Conservation (phyloP, 1,140 invertebrate species). For the Leptinotarsa texana region DNA sequence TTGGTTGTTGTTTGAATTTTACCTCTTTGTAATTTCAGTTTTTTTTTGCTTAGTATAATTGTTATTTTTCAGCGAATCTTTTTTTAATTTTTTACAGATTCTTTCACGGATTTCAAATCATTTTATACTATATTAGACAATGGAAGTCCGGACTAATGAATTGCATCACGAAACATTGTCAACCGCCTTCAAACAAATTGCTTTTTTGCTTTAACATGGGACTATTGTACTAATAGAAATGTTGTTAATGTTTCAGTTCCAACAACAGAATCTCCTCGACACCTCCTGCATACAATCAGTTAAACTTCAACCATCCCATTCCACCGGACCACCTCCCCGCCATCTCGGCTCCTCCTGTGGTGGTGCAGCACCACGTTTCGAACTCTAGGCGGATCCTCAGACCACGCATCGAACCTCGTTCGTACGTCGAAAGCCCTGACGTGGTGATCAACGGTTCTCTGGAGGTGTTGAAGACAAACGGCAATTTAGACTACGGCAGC, state of each 20-base stretch:
- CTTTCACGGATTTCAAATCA: too few relatives aligned
- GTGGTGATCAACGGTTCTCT: conserved; percentile 63
- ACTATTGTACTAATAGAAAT: too few relatives aligned
- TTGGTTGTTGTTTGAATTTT: too few relatives aligned
- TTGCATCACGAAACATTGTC: too few relatives aligned
- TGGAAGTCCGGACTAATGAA: too few relatives aligned
- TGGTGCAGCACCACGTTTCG: conserved; percentile 32
- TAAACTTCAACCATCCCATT: conserved; percentile 22
- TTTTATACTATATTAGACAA: too few relatives aligned
- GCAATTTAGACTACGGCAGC: conserved; percentile 56
- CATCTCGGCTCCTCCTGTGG: neutral
- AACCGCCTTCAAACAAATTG: too few relatives aligned
- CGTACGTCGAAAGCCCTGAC: conserved; percentile 73
- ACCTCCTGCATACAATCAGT: conserved; percentile 25
- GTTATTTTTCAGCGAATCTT: too few relatives aligned
- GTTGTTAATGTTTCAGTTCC: neutral
- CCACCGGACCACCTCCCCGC: conserved; percentile 10
- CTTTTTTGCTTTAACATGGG: too few relatives aligned
- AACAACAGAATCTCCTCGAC: conserved; percentile 30
- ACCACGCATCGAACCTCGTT: conserved; percentile 76
- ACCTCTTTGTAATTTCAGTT: too few relatives aligned
- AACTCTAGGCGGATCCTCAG: conserved; percentile 67
- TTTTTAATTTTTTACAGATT: too few relatives aligned
- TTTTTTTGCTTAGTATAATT: too few relatives aligned
- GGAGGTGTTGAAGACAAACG: conserved; percentile 59